Conservation (phyloP, 2,797 vertebrate species). For the Necrosyrtes monachus region DNA sequence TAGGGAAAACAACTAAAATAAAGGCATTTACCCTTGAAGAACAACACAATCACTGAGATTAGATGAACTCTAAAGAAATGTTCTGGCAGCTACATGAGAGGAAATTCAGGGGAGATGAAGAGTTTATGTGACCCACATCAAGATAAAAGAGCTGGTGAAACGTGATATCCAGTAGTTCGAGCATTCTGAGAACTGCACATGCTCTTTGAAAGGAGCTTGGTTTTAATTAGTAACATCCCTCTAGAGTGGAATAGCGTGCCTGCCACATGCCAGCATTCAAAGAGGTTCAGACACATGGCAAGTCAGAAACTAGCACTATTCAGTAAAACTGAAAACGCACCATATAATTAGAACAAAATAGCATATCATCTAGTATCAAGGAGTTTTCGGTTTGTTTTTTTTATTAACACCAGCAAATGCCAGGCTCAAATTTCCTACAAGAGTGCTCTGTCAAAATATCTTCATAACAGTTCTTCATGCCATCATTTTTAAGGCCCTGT, state of each 20-base stretch:
- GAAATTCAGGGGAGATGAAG: neutral
- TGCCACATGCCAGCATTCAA: neutral
- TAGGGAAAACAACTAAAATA: constrained; percentile 14
- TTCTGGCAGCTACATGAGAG: constrained; percentile 15
- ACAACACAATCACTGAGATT: neutral
- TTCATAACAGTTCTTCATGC: neutral
- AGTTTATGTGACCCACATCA: neutral
- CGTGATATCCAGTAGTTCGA: neutral
- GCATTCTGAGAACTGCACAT: neutral
- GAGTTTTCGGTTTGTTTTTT: neutral
- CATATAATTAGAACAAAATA: neutral
- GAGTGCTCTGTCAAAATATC: neutral
- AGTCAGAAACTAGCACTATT: neutral
- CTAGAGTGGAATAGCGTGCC: neutral
- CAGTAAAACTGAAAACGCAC: neutral
- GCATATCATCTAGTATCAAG: neutral
- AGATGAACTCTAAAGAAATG: neutral
- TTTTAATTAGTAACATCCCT: constrained; percentile 8
- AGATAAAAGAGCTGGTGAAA: constrained; percentile 18
- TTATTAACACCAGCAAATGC: neutral
- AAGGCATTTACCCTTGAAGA: constrained; percentile 8
- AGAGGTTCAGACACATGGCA: neutral
- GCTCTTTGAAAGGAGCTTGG: neutral
- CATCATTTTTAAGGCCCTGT: neutral
- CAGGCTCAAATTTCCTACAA: neutral